These are phyloP conservation scores for Pelusios castaneus DNA, from an alignment of 2,113 vertebrate genomes.

Conservation along the genomic window DNA sequence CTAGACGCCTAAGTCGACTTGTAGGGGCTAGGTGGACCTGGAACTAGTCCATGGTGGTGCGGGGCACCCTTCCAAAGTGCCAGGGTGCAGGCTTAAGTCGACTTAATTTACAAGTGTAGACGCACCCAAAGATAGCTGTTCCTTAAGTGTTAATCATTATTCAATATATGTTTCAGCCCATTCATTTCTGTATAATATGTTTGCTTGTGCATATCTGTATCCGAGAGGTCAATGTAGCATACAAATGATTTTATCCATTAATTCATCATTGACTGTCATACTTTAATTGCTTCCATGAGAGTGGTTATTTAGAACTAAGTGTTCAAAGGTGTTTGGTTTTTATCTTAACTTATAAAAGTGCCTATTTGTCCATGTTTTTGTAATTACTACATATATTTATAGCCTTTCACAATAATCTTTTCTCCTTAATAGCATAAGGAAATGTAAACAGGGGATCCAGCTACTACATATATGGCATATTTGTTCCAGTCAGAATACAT, in stretches of 20 bases:
- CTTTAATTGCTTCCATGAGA: constrained; percentile 35
- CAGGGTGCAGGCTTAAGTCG: no score
- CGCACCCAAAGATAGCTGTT: no score
- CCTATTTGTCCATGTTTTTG: constrained; percentile 6
- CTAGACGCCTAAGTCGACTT: no score
- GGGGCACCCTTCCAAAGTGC: no score
- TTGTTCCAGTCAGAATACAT: not conserved
- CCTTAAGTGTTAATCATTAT: constrained; percentile 44
- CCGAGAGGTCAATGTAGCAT: not conserved
- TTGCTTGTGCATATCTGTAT: not conserved
- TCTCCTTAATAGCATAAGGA: not conserved
- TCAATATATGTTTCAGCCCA: constrained; percentile 40
- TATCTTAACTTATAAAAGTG: not conserved
- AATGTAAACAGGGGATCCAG: not conserved
- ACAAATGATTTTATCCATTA: constrained; percentile 30
- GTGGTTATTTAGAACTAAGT: not conserved
- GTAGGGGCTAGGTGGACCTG: no score
- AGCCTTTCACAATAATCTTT: not conserved
- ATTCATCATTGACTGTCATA: constrained; percentile 7
- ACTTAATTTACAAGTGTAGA: no score
- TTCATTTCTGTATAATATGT: constrained; percentile 36
- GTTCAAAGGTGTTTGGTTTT: not conserved
- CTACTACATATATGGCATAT: not conserved
- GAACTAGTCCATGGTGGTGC: no score
- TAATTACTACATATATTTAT: constrained; percentile 7